Percentiles rank a stretch among this genome's conserved stretches.
phyloP scores from a whole-genome alignment of 2,888 invertebrate genomes.

The Nowickia ferox region DNA sequence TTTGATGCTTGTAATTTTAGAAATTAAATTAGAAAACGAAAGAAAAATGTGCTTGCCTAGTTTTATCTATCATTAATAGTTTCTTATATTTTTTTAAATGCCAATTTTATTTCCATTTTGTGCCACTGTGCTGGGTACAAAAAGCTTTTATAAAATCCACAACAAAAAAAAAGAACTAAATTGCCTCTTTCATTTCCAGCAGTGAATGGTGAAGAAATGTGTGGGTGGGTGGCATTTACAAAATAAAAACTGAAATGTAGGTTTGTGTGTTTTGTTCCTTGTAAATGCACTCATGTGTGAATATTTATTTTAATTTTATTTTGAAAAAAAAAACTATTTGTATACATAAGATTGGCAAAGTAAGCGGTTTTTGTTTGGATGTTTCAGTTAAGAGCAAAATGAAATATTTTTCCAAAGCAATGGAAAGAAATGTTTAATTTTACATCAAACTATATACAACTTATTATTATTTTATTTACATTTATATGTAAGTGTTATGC shows the following conservation, averaged over 20 bases:
- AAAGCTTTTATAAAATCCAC: slow-evolving; percentile 15
- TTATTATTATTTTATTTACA: slow-evolving; percentile 21
- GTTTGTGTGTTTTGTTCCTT: slow-evolving; percentile 54
- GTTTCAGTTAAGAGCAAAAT: slow-evolving; percentile 34
- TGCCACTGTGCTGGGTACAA: neutral
- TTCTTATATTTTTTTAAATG: neutral
- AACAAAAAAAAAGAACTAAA: neutral
- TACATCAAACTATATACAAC: slow-evolving; percentile 8
- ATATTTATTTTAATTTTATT: slow-evolving; percentile 1
- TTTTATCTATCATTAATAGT: no score
- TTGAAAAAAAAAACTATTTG: slow-evolving; percentile 41
- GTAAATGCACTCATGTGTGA: slow-evolving; percentile 64
- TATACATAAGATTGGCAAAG: slow-evolving; percentile 54
- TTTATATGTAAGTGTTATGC: slow-evolving; percentile 11
- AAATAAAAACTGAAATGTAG: slow-evolving; percentile 44
- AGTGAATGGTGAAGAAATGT: neutral
- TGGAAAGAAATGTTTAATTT: slow-evolving; percentile 46
- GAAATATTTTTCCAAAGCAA: slow-evolving; percentile 37
- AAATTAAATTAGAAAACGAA: no score
- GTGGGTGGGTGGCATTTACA: slow-evolving; percentile 51
- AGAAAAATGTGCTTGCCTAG: no score
- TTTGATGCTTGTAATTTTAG: no score
- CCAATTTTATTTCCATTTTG: neutral
- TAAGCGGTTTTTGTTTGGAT: slow-evolving; percentile 52
- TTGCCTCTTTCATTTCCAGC: slow-evolving; percentile 7